These are phyloP conservation scores for Tupaia tana DNA, from an alignment of 2,113 vertebrate genomes.

Conservation along the genomic window DNA sequence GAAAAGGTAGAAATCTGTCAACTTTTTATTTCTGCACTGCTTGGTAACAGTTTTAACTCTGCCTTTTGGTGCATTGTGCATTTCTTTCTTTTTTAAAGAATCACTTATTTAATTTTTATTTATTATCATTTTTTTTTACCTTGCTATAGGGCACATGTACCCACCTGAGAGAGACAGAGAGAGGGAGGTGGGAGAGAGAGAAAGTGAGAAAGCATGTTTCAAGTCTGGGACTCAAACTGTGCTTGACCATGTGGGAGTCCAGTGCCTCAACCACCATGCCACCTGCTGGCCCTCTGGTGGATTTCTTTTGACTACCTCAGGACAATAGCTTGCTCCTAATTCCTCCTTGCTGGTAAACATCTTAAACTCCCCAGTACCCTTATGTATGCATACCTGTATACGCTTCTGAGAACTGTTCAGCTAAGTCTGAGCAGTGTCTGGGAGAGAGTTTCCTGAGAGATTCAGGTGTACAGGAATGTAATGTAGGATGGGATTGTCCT, in stretches of 20 bases:
- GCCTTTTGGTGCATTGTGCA: background rate
- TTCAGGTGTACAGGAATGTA: background rate
- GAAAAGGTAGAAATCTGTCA: background rate
- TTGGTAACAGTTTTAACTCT: background rate
- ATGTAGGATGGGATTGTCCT: background rate
- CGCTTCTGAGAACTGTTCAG: background rate
- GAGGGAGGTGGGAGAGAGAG: too few relatives aligned
- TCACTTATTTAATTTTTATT: too few relatives aligned
- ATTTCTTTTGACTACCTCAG: background rate
- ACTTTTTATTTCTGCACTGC: background rate
- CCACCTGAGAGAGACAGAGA: too few relatives aligned
- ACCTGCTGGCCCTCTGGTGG: background rate
- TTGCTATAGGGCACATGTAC: too few relatives aligned
- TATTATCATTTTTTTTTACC: too few relatives aligned
- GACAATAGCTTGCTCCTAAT: background rate
- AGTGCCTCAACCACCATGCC: too few relatives aligned
- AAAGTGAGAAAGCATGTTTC: too few relatives aligned
- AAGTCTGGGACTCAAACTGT: too few relatives aligned
- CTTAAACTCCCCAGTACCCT: accelerated
- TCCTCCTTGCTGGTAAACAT: background rate
- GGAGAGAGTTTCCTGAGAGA: background rate
- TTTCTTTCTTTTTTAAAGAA: too few relatives aligned
- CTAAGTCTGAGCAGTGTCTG: background rate
- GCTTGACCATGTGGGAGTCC: too few relatives aligned
- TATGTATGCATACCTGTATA: background rate